phyloP scores from a whole-genome alignment of 2,113 vertebrate species.

The Rhinolophus ferrumequinum region DNA sequence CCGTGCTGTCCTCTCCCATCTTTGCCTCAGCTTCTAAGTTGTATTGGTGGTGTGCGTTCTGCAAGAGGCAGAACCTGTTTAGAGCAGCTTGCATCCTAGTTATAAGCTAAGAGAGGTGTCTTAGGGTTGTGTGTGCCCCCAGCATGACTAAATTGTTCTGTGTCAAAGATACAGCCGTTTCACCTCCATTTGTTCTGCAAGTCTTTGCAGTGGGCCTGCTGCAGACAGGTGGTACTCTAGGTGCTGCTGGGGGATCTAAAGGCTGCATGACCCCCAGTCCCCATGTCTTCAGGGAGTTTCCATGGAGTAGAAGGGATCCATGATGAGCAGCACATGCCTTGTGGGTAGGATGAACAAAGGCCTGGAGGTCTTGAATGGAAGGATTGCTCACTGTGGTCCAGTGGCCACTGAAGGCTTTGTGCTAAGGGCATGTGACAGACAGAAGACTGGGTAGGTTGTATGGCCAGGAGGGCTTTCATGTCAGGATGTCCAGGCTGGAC shows the following conservation, averaged over 20 bases:
- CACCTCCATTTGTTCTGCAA: background rate
- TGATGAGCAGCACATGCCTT: too few relatives aligned
- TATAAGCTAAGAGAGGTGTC: background rate
- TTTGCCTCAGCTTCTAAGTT: background rate
- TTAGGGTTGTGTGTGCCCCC: rapidly evolving
- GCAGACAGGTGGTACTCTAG: background rate
- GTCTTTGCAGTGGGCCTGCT: background rate
- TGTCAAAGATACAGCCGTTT: rapidly evolving
- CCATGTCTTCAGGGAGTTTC: background rate
- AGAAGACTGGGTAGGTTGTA: background rate
- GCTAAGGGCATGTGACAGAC: background rate
- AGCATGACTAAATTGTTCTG: background rate
- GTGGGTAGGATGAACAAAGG: background rate
- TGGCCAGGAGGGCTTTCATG: background rate
- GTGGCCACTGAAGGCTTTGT: background rate
- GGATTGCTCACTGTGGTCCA: background rate
- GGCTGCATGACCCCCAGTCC: background rate
- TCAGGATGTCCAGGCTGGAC: background rate
- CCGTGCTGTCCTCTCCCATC: background rate
- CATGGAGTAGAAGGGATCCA: background rate
- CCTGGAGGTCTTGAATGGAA: background rate
- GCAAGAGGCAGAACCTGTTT: background rate
- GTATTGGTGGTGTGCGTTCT: background rate
- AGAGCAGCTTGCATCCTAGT: background rate
- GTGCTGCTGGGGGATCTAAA: background rate